Percentiles rank a stretch among this genome's conserved stretches.
These are phyloP conservation scores for Chaitophorus viminalis DNA, from an alignment of 2,888 invertebrate genomes.

Conservation along the genomic window DNA sequence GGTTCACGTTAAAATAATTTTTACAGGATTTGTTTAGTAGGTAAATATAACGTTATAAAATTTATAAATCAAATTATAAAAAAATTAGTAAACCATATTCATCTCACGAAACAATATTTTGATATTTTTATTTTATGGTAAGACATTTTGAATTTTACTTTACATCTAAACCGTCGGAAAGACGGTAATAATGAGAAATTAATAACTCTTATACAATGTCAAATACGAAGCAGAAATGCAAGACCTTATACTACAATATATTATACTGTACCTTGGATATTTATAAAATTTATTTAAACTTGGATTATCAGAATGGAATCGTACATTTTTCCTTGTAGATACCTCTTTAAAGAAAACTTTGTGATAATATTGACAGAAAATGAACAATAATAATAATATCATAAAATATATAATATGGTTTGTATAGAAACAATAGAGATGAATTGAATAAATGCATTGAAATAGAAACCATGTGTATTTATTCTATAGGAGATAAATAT, in stretches of 20 bases:
- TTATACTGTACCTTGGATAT: not conserved
- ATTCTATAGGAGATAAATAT: not conserved
- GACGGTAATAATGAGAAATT: not conserved
- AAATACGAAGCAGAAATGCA: not conserved
- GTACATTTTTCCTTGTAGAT: not conserved
- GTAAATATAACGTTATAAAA: not conserved
- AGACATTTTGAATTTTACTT: not conserved
- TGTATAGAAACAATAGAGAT: not conserved
- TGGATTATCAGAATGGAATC: not conserved
- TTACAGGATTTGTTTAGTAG: not conserved
- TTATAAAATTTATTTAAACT: not conserved
- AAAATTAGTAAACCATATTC: too few relatives aligned
- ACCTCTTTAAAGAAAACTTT: not conserved
- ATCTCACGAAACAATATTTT: too few relatives aligned
- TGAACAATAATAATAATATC: not conserved
- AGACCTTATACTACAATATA: not conserved
- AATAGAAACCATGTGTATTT: not conserved
- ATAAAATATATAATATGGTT: not conserved
- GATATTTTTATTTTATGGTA: not conserved
- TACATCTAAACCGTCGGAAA: not conserved
- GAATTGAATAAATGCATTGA: not conserved
- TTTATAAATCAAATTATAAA: not conserved
- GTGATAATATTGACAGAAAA: not conserved
- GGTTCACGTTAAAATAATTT: not conserved
- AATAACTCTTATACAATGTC: not conserved